A percentile compares a stretch with the other conserved stretches of the same genome.
These are phyloP conservation scores for Girardia tigrina DNA, from an alignment of 2,888 invertebrate species.

Conservation along the genomic window DNA sequence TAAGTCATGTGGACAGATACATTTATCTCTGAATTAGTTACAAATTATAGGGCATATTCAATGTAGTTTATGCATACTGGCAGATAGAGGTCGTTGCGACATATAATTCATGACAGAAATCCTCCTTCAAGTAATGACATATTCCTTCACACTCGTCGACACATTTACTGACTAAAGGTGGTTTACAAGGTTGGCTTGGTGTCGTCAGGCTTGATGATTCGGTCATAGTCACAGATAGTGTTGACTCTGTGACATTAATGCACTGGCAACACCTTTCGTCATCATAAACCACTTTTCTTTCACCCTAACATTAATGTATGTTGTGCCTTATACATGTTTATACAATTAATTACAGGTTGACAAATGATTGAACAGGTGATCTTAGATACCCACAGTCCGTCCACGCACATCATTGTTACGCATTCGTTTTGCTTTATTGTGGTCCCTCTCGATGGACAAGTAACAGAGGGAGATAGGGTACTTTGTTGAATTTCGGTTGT, in stretches of 20 bases:
- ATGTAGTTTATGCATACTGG: too few relatives aligned
- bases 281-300: not conserved
- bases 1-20: not conserved
- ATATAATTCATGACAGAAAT: not conserved
- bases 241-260: not conserved
- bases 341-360: not conserved
- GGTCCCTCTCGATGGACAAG: not conserved
- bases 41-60: not conserved
- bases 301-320: not conserved
- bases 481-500: not conserved
- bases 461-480: not conserved
- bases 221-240: not conserved
- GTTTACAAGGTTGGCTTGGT: not conserved
- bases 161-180: not conserved
- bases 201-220: not conserved
- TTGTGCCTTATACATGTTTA: not conserved
- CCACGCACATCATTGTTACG: not conserved
- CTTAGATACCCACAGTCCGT: not conserved
- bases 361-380: not conserved
- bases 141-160: not conserved
- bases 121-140: not conserved
- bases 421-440: constrained; percentile 5
- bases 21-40: not conserved
- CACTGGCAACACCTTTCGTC: constrained; percentile 10
- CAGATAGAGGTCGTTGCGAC: not conserved